Conservation (phyloP, 2,888 invertebrate species). For the Phengaris alcon region DNA sequence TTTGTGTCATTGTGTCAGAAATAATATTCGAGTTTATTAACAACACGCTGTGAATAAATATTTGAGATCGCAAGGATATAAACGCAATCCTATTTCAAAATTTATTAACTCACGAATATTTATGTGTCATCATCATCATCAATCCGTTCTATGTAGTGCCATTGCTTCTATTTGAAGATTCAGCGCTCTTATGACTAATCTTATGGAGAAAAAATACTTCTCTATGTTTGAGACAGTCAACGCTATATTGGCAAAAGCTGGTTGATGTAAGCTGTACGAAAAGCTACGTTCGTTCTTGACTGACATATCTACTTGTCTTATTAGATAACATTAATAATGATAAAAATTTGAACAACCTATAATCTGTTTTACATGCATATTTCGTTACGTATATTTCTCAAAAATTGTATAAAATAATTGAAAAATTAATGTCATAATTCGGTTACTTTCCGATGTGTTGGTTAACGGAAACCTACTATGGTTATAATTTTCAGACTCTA, state of each 20-base stretch:
- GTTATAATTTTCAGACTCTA: conserved; percentile 43
- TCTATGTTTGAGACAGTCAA: neutral
- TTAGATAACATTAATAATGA: too few relatives aligned
- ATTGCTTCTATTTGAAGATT: neutral
- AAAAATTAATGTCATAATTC: conserved; percentile 3
- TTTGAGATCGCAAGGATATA: conserved; percentile 35
- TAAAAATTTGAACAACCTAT: too few relatives aligned
- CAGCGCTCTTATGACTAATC: neutral
- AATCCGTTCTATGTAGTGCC: neutral
- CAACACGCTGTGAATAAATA: conserved; percentile 26
- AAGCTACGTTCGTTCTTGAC: too few relatives aligned
- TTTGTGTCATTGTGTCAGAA: conserved; percentile 13
- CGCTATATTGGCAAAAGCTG: too few relatives aligned
- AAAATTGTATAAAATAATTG: too few relatives aligned
- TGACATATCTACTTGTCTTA: too few relatives aligned
- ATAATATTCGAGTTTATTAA: neutral
- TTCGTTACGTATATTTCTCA: neutral
- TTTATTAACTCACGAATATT: conserved; percentile 28
- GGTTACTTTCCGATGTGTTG: conserved; percentile 17
- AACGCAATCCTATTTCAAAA: conserved; percentile 53
- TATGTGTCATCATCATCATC: neutral
- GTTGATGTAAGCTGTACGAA: too few relatives aligned
- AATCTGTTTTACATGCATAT: too few relatives aligned
- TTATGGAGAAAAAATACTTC: neutral
- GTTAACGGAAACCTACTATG: conserved; percentile 32